Conservation (phyloP, 2,888 invertebrate genomes). For the Diloba caeruleocephala region DNA sequence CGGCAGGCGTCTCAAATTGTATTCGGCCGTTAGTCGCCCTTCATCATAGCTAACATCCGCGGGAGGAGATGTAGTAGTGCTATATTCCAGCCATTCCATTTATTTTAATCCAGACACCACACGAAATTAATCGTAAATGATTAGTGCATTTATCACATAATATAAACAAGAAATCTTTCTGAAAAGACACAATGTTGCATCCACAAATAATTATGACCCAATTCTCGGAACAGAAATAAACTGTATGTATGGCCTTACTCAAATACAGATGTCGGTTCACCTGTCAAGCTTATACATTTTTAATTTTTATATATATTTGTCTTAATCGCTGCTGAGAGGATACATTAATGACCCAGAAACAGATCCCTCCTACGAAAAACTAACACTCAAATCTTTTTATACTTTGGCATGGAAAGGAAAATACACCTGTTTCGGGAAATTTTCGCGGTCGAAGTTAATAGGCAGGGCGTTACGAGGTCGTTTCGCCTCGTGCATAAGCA, state of each 20-base stretch:
- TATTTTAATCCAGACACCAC: too few species aligned
- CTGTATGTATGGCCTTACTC: constrained; percentile 50
- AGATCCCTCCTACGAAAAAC: constrained; percentile 2
- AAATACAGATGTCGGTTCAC: constrained; percentile 37
- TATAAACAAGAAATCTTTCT: constrained; percentile 40
- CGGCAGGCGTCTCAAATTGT: too few species aligned
- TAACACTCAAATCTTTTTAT: constrained; percentile 1
- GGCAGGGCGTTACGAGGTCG: constrained; percentile 22
- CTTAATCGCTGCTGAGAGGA: constrained; percentile 18
- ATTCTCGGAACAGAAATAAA: constrained; percentile 56
- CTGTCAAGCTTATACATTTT: constrained; percentile 45
- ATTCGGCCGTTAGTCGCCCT: too few species aligned
- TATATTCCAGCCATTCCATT: too few species aligned
- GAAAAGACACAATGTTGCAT: constrained; percentile 46
- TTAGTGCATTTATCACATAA: constrained; percentile 20
- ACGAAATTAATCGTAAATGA: too few species aligned
- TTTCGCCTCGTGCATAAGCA: constrained; percentile 22
- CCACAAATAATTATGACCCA: constrained; percentile 52
- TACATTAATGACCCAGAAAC: constrained; percentile 24
- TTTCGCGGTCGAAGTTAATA: constrained; percentile 24
- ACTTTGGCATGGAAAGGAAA: background rate
- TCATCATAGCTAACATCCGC: too few species aligned
- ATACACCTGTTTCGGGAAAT: constrained; percentile 5
- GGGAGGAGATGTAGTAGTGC: too few species aligned
- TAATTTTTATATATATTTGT: constrained; percentile 26